phyloP scores from a whole-genome alignment of 2,888 invertebrate genomes.

The Callinectes sapidus region DNA sequence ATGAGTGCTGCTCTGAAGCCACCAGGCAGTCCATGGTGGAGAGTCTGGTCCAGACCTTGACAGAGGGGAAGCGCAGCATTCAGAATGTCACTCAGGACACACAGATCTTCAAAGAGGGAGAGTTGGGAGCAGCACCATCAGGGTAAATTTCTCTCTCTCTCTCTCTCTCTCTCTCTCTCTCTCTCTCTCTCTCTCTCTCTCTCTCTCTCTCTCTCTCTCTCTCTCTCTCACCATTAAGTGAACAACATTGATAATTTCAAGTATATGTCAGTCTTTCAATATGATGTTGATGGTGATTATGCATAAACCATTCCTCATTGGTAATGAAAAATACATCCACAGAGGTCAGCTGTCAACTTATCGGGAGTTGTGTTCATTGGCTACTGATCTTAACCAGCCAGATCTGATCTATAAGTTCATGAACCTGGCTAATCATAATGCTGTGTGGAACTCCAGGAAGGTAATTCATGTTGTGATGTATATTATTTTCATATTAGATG shows the following conservation, averaged over 20 bases:
- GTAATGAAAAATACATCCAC: slow-evolving; percentile 74
- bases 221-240: not conserved
- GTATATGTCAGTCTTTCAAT: slow-evolving; percentile 2
- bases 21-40: slow-evolving; percentile 85
- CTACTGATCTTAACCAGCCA: slow-evolving; percentile 95
- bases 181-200: slow-evolving; percentile 49
- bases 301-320: slow-evolving; percentile 54
- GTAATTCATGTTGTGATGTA: slow-evolving; percentile 40
- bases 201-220: slow-evolving; percentile 49
- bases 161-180: not conserved
- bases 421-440: slow-evolving; percentile 95
- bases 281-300: not conserved
- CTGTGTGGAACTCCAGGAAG: slow-evolving; percentile 95
- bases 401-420: slow-evolving; percentile 97
- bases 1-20: slow-evolving; percentile 86
- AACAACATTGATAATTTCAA: not conserved
- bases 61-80: slow-evolving; percentile 79
- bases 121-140: slow-evolving; percentile 89
- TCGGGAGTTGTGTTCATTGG: slow-evolving; percentile 93
- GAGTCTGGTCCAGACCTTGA: slow-evolving; percentile 87
- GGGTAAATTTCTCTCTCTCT: slow-evolving; percentile 80
- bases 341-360: slow-evolving; percentile 94
- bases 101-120: slow-evolving; percentile 90
- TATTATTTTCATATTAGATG: not conserved
- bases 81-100: slow-evolving; percentile 87